Percentiles rank a stretch among this genome's conserved stretches.
Conservation (phyloP, 2,888 invertebrate species). For the Calephelis perditalis region DNA sequence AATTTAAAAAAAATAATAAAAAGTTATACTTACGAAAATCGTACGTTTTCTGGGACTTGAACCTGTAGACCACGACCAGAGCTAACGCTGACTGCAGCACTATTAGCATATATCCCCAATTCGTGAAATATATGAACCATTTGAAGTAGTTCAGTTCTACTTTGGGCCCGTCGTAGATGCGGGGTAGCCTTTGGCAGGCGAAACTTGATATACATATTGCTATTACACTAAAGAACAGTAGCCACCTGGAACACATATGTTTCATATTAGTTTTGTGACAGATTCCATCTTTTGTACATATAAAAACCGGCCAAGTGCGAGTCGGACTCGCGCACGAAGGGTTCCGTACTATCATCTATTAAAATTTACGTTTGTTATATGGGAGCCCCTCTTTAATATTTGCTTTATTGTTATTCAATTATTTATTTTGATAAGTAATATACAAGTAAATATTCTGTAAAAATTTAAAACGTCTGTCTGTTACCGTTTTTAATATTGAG, state of each 20-base stretch:
- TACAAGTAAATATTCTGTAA: too few relatives aligned
- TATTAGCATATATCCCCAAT: slow-evolving; percentile 83
- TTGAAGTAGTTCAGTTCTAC: slow-evolving; percentile 70
- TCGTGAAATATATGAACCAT: slow-evolving; percentile 86
- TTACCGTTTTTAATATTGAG: too few relatives aligned
- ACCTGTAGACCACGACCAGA: slow-evolving; percentile 67
- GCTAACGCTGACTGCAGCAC: slow-evolving; percentile 77
- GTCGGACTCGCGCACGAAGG: too few relatives aligned
- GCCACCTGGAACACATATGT: slow-evolving; percentile 57
- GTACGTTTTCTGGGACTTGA: slow-evolving; percentile 47
- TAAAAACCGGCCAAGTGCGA: too few relatives aligned
- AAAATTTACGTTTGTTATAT: too few relatives aligned
- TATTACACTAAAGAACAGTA: slow-evolving; percentile 69
- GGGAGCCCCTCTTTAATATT: too few relatives aligned
- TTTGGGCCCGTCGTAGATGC: slow-evolving; percentile 50
- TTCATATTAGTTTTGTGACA: background rate
- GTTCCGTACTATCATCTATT: too few relatives aligned
- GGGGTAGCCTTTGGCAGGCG: slow-evolving; percentile 57
- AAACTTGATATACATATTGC: slow-evolving; percentile 67
- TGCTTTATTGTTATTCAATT: too few relatives aligned
- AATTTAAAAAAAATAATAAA: background rate
- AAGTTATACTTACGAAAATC: slow-evolving; percentile 47
- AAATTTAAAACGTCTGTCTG: too few relatives aligned
- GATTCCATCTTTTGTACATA: too few relatives aligned
- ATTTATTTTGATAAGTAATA: too few relatives aligned